phyloP scores from a whole-genome alignment of 2,888 invertebrate species.

The Fragum whitleyi region DNA sequence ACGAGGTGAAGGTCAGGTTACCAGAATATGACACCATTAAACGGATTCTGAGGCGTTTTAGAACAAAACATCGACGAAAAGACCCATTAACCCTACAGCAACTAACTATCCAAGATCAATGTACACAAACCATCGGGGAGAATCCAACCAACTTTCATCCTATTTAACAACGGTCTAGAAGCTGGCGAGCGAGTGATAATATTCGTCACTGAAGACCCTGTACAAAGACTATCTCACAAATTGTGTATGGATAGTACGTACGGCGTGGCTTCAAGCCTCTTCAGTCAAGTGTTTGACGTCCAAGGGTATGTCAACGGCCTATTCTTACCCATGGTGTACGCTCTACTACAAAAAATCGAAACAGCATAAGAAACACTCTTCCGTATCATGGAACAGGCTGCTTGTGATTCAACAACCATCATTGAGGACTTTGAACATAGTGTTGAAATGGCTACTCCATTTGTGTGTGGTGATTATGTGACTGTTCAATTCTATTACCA shows the following conservation, averaged over 20 bases:
- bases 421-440: background rate
- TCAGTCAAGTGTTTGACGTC: background rate
- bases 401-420: background rate
- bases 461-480: slow-evolving; percentile 15
- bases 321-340: background rate
- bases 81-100: background rate
- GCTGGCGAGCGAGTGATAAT: slow-evolving; percentile 19
- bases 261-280: background rate
- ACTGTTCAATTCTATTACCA: background rate
- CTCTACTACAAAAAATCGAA: background rate
- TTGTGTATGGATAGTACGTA: slow-evolving; percentile 19
- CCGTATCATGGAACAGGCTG: background rate
- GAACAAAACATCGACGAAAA: too few relatives aligned
- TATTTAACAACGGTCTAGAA: slow-evolving; percentile 23
- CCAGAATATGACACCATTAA: background rate
- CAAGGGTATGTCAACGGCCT: background rate
- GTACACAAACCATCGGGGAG: too few relatives aligned
- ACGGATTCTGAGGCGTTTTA: background rate
- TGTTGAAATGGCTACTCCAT: background rate
- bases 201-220: slow-evolving; percentile 11
- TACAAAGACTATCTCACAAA: background rate
- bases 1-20: background rate
- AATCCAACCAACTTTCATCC: slow-evolving; percentile 9
- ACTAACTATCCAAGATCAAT: background rate
- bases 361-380: background rate